These are phyloP conservation scores for Lasioglossum albipes DNA, from an alignment of 1,140 invertebrate species.

Conservation along the genomic window DNA sequence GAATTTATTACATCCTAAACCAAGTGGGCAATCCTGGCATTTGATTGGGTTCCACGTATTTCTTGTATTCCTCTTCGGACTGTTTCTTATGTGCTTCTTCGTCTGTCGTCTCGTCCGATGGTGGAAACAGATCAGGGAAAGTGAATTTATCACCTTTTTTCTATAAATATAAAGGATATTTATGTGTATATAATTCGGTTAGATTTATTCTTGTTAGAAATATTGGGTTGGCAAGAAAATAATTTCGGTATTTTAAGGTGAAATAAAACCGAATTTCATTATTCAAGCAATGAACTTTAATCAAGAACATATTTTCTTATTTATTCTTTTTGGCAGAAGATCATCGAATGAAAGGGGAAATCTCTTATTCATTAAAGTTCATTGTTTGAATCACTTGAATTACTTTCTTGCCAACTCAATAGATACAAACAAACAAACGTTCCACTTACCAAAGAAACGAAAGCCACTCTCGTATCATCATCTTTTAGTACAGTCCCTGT, in stretches of 20 bases:
- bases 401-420: neutral
- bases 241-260: no score
- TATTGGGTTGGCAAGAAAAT: no score
- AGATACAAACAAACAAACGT: neutral
- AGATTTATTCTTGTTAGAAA: neutral
- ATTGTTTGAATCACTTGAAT: no score
- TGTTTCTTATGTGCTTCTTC: conserved; percentile 78
- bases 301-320: no score
- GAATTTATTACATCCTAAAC: conserved; percentile 70
- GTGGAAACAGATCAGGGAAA: conserved; percentile 82
- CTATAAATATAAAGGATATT: conserved; percentile 71
- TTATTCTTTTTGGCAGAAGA: no score
- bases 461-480: conserved; percentile 92
- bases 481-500: conserved; percentile 87
- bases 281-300: no score
- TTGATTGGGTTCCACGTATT: conserved; percentile 69
- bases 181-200: no score
- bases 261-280: no score
- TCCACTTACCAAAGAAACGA: conserved; percentile 88
- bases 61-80: conserved; percentile 71
- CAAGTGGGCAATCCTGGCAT: conserved; percentile 82
- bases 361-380: no score
- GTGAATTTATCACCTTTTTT: conserved; percentile 80
- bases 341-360: no score
- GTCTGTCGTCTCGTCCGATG: conserved; percentile 73